phyloP scores from a whole-genome alignment of 2,113 vertebrate genomes.

The Pipra filicauda region DNA sequence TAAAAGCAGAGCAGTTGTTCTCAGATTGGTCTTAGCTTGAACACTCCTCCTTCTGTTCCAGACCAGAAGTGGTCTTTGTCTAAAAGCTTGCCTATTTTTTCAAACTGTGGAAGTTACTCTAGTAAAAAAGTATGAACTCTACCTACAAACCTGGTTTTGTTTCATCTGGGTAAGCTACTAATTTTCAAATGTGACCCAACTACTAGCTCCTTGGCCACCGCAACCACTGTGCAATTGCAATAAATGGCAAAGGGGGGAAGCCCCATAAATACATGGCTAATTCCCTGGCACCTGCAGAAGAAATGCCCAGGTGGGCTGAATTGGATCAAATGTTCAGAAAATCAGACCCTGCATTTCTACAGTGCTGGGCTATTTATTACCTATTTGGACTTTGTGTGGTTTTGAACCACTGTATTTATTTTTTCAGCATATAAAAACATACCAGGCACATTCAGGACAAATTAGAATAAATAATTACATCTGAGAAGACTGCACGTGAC shows the following conservation, averaged over 20 bases:
- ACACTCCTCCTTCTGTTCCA: background rate
- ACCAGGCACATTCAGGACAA: background rate
- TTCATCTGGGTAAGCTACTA: background rate
- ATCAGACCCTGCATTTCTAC: background rate
- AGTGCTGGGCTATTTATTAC: background rate
- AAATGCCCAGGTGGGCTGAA: background rate
- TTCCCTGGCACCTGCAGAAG: background rate
- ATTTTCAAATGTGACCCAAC: background rate
- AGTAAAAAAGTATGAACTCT: background rate
- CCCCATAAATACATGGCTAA: background rate
- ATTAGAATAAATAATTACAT: conserved; percentile 8
- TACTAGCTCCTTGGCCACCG: background rate
- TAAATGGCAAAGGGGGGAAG: background rate
- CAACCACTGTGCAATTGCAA: background rate
- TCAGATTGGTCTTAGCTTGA: background rate
- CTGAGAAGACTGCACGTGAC: background rate
- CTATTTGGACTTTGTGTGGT: background rate
- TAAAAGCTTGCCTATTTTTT: background rate
- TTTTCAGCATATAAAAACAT: conserved; percentile 13
- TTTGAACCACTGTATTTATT: conserved; percentile 29
- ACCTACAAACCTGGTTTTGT: background rate
- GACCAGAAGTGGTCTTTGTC: background rate
- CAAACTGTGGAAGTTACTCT: background rate
- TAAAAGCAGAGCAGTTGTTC: background rate
- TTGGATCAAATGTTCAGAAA: background rate